These are phyloP conservation scores for Triplophysa yarkandensis DNA, from an alignment of 2,797 vertebrate species.

Conservation along the genomic window DNA sequence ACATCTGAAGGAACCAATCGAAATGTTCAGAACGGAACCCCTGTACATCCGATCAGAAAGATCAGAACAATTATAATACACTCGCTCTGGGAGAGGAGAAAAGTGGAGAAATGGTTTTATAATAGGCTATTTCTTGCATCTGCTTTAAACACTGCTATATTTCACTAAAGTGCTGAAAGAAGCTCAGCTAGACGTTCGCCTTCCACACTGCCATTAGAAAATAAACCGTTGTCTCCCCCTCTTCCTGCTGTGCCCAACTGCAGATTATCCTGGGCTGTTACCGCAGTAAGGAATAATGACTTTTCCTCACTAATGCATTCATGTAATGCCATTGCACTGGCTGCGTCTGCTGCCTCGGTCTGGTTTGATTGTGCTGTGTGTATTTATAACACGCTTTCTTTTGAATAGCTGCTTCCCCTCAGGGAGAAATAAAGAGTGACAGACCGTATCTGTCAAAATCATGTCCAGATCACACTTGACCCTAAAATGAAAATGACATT, in stretches of 20 bases:
- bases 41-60: background rate
- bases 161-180: constrained; percentile 15
- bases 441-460: background rate
- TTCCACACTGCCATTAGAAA: constrained; percentile 31
- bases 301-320: constrained; percentile 34
- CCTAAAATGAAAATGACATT: background rate
- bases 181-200: constrained; percentile 20
- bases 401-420: background rate
- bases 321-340: background rate
- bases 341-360: constrained; percentile 20
- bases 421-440: background rate
- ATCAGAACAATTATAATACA: constrained; percentile 8
- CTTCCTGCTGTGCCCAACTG: constrained; percentile 14
- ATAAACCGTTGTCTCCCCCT: constrained; percentile 22
- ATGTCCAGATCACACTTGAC: background rate
- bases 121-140: constrained; percentile 17
- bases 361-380: constrained; percentile 3
- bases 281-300: constrained; percentile 31
- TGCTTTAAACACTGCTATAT: constrained; percentile 16
- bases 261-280: constrained; percentile 26
- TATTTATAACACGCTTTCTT: constrained; percentile 6
- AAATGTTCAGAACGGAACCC: background rate
- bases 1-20: background rate
- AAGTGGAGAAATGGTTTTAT: constrained; percentile 20
- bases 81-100: background rate